A percentile compares a stretch with the other conserved stretches of the same genome.
Evolutionary conservation across 2,113 vertebrate genomes (phyloP).

Genomic region (Ochotona curzoniae): DNA sequence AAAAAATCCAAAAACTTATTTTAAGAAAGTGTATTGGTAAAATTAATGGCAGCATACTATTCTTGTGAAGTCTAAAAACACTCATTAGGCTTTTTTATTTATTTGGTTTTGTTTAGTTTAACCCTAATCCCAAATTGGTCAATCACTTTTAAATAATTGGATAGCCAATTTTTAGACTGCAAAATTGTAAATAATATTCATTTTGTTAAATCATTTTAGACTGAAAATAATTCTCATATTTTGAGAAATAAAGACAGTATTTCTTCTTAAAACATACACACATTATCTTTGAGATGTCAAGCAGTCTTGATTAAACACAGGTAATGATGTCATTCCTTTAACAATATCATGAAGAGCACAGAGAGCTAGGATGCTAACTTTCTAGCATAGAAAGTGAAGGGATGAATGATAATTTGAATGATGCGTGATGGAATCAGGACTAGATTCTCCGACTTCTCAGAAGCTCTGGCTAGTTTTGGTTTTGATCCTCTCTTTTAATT

Average conservation of each 20-base stretch:
- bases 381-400: neutral
- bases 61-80: conserved; percentile 68
- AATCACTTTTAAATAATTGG: conserved; percentile 28
- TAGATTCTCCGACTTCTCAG: neutral
- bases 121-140: neutral
- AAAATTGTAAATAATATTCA: conserved; percentile 12
- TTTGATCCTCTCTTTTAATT: neutral
- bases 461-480: neutral
- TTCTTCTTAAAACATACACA: conserved; percentile 21
- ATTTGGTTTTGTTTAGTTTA: neutral
- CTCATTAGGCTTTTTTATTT: conserved; percentile 56
- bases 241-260: neutral
- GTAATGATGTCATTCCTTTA: neutral
- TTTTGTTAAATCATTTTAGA: neutral
- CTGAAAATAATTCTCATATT: conserved; percentile 15
- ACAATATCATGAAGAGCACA: neutral
- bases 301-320: neutral
- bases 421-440: neutral
- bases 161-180: conserved; percentile 21
- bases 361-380: neutral
- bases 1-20: conserved; percentile 78
- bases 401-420: neutral
- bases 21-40: conserved; percentile 76
- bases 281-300: neutral
- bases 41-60: conserved; percentile 82